These are phyloP conservation scores for Tuberolachnus salignus DNA, from an alignment of 2,888 invertebrate genomes.

Conservation along the genomic window DNA sequence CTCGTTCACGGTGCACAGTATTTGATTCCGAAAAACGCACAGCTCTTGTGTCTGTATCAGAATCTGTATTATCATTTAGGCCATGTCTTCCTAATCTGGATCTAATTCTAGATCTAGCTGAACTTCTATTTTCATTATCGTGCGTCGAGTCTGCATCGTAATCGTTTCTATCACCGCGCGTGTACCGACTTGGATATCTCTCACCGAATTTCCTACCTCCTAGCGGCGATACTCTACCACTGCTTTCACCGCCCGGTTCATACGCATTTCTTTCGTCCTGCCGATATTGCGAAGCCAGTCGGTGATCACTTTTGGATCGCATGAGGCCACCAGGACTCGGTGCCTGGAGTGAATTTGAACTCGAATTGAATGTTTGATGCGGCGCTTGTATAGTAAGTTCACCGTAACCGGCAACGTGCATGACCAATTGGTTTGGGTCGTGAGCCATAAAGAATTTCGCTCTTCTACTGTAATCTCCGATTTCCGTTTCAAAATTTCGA, in stretches of 20 bases:
- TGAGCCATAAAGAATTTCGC: slow-evolving; percentile 86
- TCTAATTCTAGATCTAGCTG: slow-evolving; percentile 61
- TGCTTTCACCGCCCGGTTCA: slow-evolving; percentile 65
- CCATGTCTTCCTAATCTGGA: slow-evolving; percentile 65
- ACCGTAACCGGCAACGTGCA: slow-evolving; percentile 83
- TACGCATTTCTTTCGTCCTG: slow-evolving; percentile 77
- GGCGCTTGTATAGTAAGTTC: slow-evolving; percentile 81
- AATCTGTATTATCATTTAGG: slow-evolving; percentile 60
- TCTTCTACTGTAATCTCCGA: slow-evolving; percentile 83
- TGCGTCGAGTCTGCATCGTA: slow-evolving; percentile 71
- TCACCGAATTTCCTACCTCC: slow-evolving; percentile 82
- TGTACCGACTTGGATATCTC: slow-evolving; percentile 59
- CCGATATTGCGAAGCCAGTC: slow-evolving; percentile 85
- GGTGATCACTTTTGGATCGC: slow-evolving; percentile 91
- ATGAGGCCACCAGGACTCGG: slow-evolving; percentile 82
- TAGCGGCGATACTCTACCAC: slow-evolving; percentile 67
- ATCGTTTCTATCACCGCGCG: slow-evolving; percentile 63
- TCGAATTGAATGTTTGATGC: slow-evolving; percentile 68
- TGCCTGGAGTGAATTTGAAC: slow-evolving; percentile 66
- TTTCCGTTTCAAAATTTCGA: slow-evolving; percentile 91
- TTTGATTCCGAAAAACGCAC: slow-evolving; percentile 69
- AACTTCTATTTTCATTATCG: slow-evolving; percentile 64
- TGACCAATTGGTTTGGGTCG: slow-evolving; percentile 88
- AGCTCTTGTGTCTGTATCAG: slow-evolving; percentile 65
- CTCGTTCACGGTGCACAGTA: slow-evolving; percentile 64